Percentiles rank a stretch among this genome's conserved stretches.
Evolutionary conservation across 2,888 invertebrate species (phyloP).

Genomic region (Scaptodrosophila latifasciaeformis): DNA sequence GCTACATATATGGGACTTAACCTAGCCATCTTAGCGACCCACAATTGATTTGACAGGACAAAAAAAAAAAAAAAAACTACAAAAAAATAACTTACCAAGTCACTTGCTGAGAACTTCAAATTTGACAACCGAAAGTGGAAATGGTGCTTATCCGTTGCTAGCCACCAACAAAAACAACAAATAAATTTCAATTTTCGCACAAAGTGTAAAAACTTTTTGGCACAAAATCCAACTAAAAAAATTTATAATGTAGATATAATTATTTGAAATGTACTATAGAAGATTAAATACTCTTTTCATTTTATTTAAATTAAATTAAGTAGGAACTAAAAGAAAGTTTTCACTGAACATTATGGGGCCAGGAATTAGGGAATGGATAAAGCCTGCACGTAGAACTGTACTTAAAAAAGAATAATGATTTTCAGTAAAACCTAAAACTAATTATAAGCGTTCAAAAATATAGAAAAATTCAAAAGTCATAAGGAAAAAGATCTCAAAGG

Average conservation of each 20-base stretch:
- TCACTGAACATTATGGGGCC: too few relatives aligned
- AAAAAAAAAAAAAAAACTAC: neutral
- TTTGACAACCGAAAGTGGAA: constrained; percentile 37
- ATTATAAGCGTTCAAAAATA: neutral
- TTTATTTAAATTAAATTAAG: too few relatives aligned
- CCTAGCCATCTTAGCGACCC: constrained; percentile 28
- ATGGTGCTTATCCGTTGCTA: constrained; percentile 57
- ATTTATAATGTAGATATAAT: neutral
- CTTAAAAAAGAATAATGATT: too few relatives aligned
- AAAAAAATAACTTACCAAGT: constrained; percentile 19
- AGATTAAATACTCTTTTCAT: too few relatives aligned
- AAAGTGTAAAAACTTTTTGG: constrained; percentile 23
- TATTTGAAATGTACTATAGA: too few relatives aligned
- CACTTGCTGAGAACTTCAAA: neutral
- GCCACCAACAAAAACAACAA: constrained; percentile 1
- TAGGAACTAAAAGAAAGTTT: too few relatives aligned
- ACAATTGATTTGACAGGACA: constrained; percentile 44
- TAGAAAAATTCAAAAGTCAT: too few relatives aligned
- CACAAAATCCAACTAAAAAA: neutral
- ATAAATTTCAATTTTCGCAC: constrained; percentile 62
- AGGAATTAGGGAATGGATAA: too few relatives aligned
- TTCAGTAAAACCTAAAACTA: too few relatives aligned
- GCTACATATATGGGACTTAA: constrained; percentile 3
- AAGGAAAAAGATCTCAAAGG: too few relatives aligned
- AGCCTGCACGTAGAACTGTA: too few relatives aligned